A percentile compares a stretch with the other conserved stretches of the same genome.
These are phyloP conservation scores for Ophthalmolycus amberensis DNA, from an alignment of 2,113 vertebrate genomes.

Conservation along the genomic window DNA sequence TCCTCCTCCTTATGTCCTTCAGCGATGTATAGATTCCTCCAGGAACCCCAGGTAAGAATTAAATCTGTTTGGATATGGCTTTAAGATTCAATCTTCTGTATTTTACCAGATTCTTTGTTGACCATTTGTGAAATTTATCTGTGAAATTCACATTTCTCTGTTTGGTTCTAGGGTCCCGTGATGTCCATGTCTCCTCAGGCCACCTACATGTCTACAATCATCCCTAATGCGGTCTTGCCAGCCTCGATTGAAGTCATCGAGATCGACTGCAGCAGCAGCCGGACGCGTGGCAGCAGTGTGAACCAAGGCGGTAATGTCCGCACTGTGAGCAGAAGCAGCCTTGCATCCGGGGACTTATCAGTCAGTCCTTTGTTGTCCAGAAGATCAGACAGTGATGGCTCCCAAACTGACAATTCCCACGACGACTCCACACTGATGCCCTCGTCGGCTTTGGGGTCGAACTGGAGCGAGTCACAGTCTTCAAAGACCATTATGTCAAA, in stretches of 20 bases:
- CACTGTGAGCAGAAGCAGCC: constrained; percentile 90
- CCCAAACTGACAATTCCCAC: constrained; percentile 66
- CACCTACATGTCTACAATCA: constrained; percentile 96
- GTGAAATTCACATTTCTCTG: constrained; percentile 13
- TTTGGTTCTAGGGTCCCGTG: constrained; percentile 84
- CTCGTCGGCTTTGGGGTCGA: constrained; percentile 84
- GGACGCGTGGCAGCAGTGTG: constrained; percentile 48
- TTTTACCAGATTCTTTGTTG: not conserved
- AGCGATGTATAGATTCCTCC: constrained; percentile 69
- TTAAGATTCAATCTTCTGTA: constrained; percentile 3
- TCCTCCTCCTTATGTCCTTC: constrained; percentile 66
- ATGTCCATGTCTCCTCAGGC: constrained; percentile 98
- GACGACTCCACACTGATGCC: constrained; percentile 70
- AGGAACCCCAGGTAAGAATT: constrained; percentile 83
- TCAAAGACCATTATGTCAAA: constrained; percentile 92
- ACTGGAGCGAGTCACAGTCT: constrained; percentile 92
- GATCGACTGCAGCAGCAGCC: constrained; percentile 83
- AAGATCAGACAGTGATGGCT: constrained; percentile 74
- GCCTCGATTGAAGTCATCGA: constrained; percentile 93
- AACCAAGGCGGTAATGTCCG: constrained; percentile 78
- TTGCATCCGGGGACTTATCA: constrained; percentile 69
- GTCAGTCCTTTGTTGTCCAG: constrained; percentile 88
- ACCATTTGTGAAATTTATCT: not conserved
- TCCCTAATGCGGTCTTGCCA: constrained; percentile 93
- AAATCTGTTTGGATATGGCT: not conserved